These are phyloP conservation scores for Ennomos quercinarius DNA, from an alignment of 2,888 invertebrate genomes.

Conservation along the genomic window DNA sequence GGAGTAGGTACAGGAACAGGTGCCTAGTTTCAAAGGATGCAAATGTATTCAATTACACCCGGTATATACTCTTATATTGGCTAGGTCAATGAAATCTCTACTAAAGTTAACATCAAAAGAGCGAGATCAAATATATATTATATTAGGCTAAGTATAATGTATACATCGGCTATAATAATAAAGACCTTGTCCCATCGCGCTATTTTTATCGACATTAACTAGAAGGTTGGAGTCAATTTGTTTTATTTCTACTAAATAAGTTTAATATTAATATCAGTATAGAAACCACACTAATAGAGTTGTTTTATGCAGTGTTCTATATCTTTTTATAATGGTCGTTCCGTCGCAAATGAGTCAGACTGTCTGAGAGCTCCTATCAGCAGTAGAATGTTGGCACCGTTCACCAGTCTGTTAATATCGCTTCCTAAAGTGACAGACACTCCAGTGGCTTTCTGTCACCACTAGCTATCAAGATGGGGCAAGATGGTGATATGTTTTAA, in stretches of 20 bases:
- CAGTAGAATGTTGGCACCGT: slow-evolving; percentile 51
- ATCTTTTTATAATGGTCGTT: slow-evolving; percentile 27
- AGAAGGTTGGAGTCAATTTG: no score
- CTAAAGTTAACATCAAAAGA: no score
- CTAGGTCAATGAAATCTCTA: no score
- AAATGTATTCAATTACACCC: background rate
- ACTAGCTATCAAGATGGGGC: slow-evolving; percentile 1
- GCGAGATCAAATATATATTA: no score
- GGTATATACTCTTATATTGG: background rate
- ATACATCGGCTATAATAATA: no score
- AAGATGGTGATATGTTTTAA: background rate
- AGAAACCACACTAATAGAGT: slow-evolving; percentile 1
- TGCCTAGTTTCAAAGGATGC: no score
- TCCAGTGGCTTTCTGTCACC: slow-evolving; percentile 12
- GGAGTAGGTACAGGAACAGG: no score
- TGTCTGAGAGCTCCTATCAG: slow-evolving; percentile 33
- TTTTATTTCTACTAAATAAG: no score
- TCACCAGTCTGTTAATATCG: slow-evolving; percentile 51
- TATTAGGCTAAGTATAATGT: no score
- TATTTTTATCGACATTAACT: no score
- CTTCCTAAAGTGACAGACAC: slow-evolving; percentile 38
- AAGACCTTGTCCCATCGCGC: no score
- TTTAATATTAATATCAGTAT: slow-evolving; percentile 3
- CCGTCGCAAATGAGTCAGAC: slow-evolving; percentile 35
- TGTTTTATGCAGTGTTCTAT: slow-evolving; percentile 10